phyloP scores from a whole-genome alignment of 1,140 invertebrate genomes.

The Drosophila takahashii region DNA sequence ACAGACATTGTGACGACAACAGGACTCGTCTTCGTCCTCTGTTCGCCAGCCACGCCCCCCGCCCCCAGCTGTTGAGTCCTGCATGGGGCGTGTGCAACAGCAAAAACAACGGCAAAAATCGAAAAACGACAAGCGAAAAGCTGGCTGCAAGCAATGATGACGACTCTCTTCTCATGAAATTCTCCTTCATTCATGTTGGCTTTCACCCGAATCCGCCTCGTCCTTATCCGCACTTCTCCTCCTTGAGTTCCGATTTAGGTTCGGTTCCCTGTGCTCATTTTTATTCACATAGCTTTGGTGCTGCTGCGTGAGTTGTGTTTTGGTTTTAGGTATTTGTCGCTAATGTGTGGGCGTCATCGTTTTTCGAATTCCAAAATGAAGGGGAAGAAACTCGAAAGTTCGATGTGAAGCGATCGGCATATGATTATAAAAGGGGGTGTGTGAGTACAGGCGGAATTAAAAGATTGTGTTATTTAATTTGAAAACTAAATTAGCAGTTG shows the following conservation, averaged over 20 bases:
- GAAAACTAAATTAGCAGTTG: too few species aligned
- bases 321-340: constrained; percentile 24
- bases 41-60: background rate
- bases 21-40: constrained; percentile 25
- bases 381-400: constrained; percentile 5
- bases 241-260: background rate
- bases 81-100: constrained; percentile 46
- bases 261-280: constrained; percentile 46
- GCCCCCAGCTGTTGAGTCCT: constrained; percentile 41
- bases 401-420: background rate
- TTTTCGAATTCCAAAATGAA: constrained; percentile 58
- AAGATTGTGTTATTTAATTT: too few species aligned
- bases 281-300: constrained; percentile 26
- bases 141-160: constrained; percentile 53
- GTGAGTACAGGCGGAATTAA: too few species aligned
- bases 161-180: constrained; percentile 57
- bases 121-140: constrained; percentile 41
- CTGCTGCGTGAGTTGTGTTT: constrained; percentile 35
- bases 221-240: background rate
- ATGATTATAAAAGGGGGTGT: background rate
- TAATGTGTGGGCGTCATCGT: constrained; percentile 71
- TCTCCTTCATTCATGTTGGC: constrained; percentile 79
- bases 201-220: constrained; percentile 8
- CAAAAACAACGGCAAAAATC: constrained; percentile 14
- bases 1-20: constrained; percentile 77